phyloP scores from a whole-genome alignment of 2,888 invertebrate species.

The Hermaeophaga mercurialis region DNA sequence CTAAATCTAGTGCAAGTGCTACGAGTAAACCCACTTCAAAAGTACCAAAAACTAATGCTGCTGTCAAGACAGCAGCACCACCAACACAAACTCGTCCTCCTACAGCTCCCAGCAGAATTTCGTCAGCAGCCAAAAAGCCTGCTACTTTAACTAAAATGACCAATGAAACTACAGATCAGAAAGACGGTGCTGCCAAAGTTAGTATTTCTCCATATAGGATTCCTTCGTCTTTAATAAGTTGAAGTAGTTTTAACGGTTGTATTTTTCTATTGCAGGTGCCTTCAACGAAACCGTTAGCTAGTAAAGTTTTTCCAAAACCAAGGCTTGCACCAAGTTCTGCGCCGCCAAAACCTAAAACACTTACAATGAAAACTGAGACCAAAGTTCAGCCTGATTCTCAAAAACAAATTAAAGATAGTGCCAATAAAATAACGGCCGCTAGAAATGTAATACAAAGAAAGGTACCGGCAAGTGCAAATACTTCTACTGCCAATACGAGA shows the following conservation, averaged over 20 bases:
- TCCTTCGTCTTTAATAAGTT: no score
- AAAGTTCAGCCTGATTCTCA: slow-evolving; percentile 50
- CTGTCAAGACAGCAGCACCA: not conserved
- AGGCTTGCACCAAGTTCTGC: slow-evolving; percentile 35
- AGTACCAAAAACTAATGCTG: slow-evolving; percentile 1
- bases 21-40: slow-evolving; percentile 11
- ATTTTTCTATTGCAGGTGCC: slow-evolving; percentile 3
- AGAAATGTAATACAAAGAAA: slow-evolving; percentile 43
- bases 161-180: slow-evolving; percentile 37
- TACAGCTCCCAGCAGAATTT: slow-evolving; percentile 24
- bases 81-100: not conserved
- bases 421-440: slow-evolving; percentile 64
- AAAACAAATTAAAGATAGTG: slow-evolving; percentile 72
- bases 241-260: no score
- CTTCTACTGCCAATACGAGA: no score
- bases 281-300: slow-evolving; percentile 25
- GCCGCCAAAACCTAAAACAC: slow-evolving; percentile 42
- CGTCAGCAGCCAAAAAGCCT: slow-evolving; percentile 36
- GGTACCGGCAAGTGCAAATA: no score
- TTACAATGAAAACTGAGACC: slow-evolving; percentile 42
- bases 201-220: no score
- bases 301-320: slow-evolving; percentile 29
- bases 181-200: no score
- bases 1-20: slow-evolving; percentile 16
- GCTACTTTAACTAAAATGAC: slow-evolving; percentile 43